A percentile compares a stretch with the other conserved stretches of the same genome.
These are phyloP conservation scores for Mycogona germanica DNA, from an alignment of 2,888 invertebrate species.

Conservation along the genomic window DNA sequence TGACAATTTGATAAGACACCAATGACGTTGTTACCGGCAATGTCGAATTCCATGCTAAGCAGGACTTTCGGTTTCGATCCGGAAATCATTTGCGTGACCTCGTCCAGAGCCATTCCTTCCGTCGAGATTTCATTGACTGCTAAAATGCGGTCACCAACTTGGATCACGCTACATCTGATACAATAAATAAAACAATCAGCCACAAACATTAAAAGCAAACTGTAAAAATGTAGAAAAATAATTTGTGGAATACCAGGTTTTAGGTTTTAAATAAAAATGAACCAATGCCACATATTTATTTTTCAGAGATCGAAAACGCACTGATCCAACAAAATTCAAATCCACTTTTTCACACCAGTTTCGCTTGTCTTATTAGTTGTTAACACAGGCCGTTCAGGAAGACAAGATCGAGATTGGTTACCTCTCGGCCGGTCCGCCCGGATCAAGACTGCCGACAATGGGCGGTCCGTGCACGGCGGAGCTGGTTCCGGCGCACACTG, in stretches of 20 bases:
- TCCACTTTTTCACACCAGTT: no score
- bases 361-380: no score
- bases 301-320: no score
- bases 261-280: no score
- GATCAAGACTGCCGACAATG: slow-evolving; percentile 41
- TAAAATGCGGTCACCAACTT: slow-evolving; percentile 64
- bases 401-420: slow-evolving; percentile 28
- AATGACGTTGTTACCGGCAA: slow-evolving; percentile 41
- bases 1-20: no score
- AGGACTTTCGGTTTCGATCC: slow-evolving; percentile 46
- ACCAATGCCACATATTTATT: no score
- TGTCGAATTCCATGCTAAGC: slow-evolving; percentile 75
- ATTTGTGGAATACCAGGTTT: no score
- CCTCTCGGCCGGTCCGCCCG: slow-evolving; percentile 47
- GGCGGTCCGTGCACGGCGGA: slow-evolving; percentile 32
- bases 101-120: slow-evolving; percentile 33
- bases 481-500: slow-evolving; percentile 37
- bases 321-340: background rate
- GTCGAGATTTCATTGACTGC: slow-evolving; percentile 66
- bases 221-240: background rate
- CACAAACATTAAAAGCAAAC: background rate
- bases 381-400: no score
- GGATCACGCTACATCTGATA: slow-evolving; percentile 29
- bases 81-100: slow-evolving; percentile 34
- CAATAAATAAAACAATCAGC: background rate